phyloP scores from a whole-genome alignment of 2,797 vertebrate species.

The Anableps anableps region DNA sequence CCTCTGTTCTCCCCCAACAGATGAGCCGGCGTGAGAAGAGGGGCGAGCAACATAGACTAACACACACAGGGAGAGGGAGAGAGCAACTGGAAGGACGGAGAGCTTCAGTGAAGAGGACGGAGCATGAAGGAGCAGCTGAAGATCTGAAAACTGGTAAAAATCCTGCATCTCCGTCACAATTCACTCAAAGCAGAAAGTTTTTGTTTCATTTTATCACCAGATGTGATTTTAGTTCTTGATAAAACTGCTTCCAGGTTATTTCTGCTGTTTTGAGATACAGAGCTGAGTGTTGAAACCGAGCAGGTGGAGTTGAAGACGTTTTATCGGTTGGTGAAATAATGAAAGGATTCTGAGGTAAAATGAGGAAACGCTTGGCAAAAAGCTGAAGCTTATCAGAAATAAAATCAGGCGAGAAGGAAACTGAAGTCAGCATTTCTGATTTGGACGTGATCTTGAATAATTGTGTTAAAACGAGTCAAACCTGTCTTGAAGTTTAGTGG shows the following conservation, averaged over 20 bases:
- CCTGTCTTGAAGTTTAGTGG: background rate
- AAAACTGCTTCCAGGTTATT: background rate
- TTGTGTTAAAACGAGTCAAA: background rate
- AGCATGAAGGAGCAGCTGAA: slow-evolving; percentile 53
- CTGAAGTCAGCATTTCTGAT: background rate
- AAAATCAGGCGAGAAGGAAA: background rate
- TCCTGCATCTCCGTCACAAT: background rate
- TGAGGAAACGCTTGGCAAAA: too few species aligned
- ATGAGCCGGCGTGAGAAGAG: slow-evolving; percentile 51
- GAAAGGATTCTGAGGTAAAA: too few species aligned
- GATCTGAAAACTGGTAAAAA: slow-evolving; percentile 56
- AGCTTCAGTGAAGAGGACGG: slow-evolving; percentile 23
- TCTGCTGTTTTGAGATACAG: background rate
- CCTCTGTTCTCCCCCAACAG: slow-evolving; percentile 78
- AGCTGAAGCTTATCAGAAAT: background rate
- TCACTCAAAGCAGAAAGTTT: background rate
- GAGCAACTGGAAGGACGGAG: slow-evolving; percentile 50
- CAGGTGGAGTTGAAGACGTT: background rate
- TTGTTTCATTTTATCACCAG: background rate
- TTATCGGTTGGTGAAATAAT: background rate
- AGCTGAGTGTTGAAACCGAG: background rate
- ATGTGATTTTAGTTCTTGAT: background rate
- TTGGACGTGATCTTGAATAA: background rate
- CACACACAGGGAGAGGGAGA: slow-evolving; percentile 26
- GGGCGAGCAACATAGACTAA: slow-evolving; percentile 40